Base-by-base conservation (phyloP, 2,113 vertebrate species). In the Progne subis region DNA sequence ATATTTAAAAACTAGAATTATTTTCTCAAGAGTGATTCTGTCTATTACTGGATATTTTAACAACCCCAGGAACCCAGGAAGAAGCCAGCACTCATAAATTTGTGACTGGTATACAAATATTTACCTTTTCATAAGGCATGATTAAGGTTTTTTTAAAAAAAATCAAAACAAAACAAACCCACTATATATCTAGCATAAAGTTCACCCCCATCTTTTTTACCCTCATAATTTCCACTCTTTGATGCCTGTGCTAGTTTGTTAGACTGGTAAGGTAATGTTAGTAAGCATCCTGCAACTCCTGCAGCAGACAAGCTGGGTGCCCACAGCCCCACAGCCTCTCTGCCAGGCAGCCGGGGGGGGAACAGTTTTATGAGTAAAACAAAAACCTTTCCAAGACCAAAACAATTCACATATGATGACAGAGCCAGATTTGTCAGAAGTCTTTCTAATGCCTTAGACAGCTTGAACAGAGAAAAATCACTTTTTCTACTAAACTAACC, bases 1-100 rank as follows among this genome's bases (percentile, higher is more conserved):
- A 81, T 94, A 95, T 81, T 70, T 88, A 95, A 92, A 97, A 94
- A 87, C 74, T 32, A 85, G 86, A 94, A 68, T 50, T 81, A 67
- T 80, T 77, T 72, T 81, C 81, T 37, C n/a, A 44, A 32, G 26
- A 52, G 23, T 4, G 52, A 80, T 92, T 90, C 29, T 12, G 14
- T 96, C 77, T 95, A 31, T 94, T 96, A 95, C 57, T 11, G 32
- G 44, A 64, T 55, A 5, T 90, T 89, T 96, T 84, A 91, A 86
- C 63, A 88, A 34, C 32, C 75, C 71, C 64, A 95, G 71, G 65
- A 95, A 60, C 50, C 55, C 32, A 67, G 78, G 14, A 87, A 31
- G 75, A 88, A 70, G 53, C 11, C 77, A 93, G 74, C 61, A 95
- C 57, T 93, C 67, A 94, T 8, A 67, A 90, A 91, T 96, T 92